Evolutionary conservation across 2,888 invertebrate species (phyloP).

Genomic region (Apocheima hispidaria): DNA sequence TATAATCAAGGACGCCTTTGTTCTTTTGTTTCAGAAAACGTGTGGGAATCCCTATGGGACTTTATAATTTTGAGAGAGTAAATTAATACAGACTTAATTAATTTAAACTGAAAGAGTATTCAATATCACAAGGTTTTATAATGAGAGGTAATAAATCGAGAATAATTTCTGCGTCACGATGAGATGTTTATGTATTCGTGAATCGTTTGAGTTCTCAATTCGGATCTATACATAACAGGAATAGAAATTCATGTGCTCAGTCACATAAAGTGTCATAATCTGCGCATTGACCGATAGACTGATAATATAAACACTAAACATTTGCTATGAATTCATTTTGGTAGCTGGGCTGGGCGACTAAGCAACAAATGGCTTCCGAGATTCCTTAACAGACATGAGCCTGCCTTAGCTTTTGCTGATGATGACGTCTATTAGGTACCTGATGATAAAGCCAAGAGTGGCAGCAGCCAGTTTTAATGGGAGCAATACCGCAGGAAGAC

Average conservation of each 20-base stretch:
- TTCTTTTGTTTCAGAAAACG: constrained; percentile 1
- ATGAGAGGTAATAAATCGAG: constrained; percentile 31
- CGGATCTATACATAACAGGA: constrained; percentile 55
- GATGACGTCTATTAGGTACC: background rate
- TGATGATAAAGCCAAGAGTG: background rate
- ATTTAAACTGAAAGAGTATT: constrained; percentile 9
- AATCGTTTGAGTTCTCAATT: constrained; percentile 49
- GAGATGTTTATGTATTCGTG: constrained; percentile 60
- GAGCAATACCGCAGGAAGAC: constrained; percentile 2
- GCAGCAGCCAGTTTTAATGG: constrained; percentile 5
- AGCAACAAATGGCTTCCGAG: too few relatives aligned
- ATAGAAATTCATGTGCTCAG: constrained; percentile 75
- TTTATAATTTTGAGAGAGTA: background rate
- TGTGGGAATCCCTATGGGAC: background rate
- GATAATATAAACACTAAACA: too few relatives aligned
- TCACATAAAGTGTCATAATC: constrained; percentile 55
- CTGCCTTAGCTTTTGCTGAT: background rate
- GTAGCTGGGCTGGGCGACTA: too few relatives aligned
- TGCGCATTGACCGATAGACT: constrained; percentile 36
- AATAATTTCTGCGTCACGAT: constrained; percentile 46
- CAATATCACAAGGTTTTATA: constrained; percentile 31
- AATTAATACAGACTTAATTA: constrained; percentile 11
- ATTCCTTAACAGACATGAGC: background rate
- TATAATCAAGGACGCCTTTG: background rate
- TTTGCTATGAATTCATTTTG: background rate